Evolutionary conservation across 2,113 vertebrate genomes (phyloP).

Genomic region (Etheostoma cragini): DNA sequence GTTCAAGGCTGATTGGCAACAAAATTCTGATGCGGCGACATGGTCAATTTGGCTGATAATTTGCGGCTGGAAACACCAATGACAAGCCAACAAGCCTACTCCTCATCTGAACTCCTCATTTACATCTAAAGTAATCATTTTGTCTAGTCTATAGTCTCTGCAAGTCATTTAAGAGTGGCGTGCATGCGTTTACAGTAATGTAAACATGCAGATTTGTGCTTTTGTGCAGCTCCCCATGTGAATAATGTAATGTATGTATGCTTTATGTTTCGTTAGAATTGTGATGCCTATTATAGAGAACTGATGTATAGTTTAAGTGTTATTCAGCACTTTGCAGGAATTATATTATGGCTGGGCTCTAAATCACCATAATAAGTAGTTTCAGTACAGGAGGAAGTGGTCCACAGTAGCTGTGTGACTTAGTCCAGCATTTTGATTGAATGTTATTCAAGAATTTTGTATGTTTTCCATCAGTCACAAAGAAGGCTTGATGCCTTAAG

Average conservation of each 20-base stretch:
- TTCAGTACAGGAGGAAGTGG: background rate
- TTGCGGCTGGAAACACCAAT: conserved; percentile 52
- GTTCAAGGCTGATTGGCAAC: conserved; percentile 77
- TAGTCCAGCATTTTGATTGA: conserved; percentile 51
- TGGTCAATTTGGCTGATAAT: conserved; percentile 82
- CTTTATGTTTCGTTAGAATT: background rate
- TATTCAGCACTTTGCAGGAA: background rate
- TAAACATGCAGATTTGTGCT: conserved; percentile 52
- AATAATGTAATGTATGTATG: conserved; percentile 27
- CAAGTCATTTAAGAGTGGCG: conserved; percentile 17
- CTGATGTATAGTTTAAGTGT: conserved; percentile 21
- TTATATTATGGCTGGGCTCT: background rate
- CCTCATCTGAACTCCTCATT: conserved; percentile 67
- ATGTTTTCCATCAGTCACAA: conserved; percentile 6
- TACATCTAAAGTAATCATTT: conserved; percentile 68
- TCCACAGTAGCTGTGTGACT: conserved; percentile 6
- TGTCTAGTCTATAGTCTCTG: conserved; percentile 38
- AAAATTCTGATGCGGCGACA: conserved; percentile 73
- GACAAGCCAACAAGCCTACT: conserved; percentile 49
- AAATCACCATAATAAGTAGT: conserved; percentile 10
- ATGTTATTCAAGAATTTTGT: conserved; percentile 1
- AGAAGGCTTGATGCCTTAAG: background rate
- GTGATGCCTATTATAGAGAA: conserved; percentile 1
- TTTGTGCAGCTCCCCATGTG: conserved; percentile 1
- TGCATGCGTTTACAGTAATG: conserved; percentile 36